Evolutionary conservation across 2,888 invertebrate species (phyloP).

Genomic region (Platycheirus rosarum): DNA sequence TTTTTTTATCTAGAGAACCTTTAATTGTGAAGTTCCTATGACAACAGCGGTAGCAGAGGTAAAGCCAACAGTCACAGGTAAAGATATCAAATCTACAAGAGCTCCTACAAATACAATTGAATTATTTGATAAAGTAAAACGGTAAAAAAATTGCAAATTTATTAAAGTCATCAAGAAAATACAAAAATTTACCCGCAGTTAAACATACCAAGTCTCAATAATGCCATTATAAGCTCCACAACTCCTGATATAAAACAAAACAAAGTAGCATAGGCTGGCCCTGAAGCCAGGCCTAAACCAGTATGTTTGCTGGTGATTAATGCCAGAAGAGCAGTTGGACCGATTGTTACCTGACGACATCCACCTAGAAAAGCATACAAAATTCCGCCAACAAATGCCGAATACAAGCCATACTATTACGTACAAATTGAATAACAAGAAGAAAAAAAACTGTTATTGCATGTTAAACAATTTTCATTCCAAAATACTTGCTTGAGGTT

Average conservation of each 20-base stretch:
- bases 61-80: slow-evolving; percentile 94
- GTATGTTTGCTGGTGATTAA: slow-evolving; percentile 91
- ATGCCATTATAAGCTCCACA: slow-evolving; percentile 91
- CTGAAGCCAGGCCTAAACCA: slow-evolving; percentile 81
- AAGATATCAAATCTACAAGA: slow-evolving; percentile 93
- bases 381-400: slow-evolving; percentile 96
- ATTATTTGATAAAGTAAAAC: not conserved
- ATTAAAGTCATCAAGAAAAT: too few species aligned
- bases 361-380: slow-evolving; percentile 95
- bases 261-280: slow-evolving; percentile 90
- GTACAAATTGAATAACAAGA: not conserved
- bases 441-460: not conserved
- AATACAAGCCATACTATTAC: slow-evolving; percentile 95
- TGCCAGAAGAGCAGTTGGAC: slow-evolving; percentile 95
- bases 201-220: slow-evolving; percentile 88
- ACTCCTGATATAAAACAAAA: slow-evolving; percentile 92
- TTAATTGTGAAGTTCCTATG: slow-evolving; percentile 93
- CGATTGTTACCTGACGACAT: slow-evolving; percentile 92
- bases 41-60: slow-evolving; percentile 96
- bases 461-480: too few species aligned
- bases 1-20: too few species aligned
- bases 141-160: too few species aligned
- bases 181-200: not conserved
- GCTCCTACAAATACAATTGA: slow-evolving; percentile 85
- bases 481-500: slow-evolving; percentile 89